These are phyloP conservation scores for western clawed frog (Xenopus tropicalis) DNA, from an alignment of 2,113 vertebrate species.

Conservation along the genomic window DNA sequence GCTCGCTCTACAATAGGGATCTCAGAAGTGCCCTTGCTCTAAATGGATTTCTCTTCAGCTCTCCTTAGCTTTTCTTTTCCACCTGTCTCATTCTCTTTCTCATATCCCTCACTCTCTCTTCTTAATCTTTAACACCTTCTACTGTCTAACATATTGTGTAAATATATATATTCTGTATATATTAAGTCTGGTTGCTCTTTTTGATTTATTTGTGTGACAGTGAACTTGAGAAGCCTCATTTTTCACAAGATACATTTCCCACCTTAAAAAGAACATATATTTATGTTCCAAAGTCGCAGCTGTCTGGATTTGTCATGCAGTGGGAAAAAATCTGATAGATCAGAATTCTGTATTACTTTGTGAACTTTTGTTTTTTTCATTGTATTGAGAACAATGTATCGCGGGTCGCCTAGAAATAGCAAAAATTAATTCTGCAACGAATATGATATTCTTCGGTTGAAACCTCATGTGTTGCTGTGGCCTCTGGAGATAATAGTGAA, in stretches of 20 bases:
- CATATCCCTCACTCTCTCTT: too few species aligned
- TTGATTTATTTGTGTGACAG: conserved; percentile 31
- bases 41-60: too few species aligned
- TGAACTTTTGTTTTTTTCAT: background rate
- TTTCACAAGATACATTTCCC: conserved; percentile 28
- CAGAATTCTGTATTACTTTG: conserved; percentile 18
- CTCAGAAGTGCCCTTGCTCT: too few species aligned
- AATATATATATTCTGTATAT: background rate
- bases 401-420: background rate
- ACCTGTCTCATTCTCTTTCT: too few species aligned
- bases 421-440: conserved; percentile 8
- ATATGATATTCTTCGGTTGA: conserved; percentile 12
- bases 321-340: conserved; percentile 19
- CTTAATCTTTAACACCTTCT: too few species aligned
- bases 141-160: too few species aligned
- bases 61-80: too few species aligned
- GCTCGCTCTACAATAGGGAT: too few species aligned
- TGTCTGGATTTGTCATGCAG: conserved; percentile 14
- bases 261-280: conserved; percentile 20
- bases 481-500: conserved; percentile 1
- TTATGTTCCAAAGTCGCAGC: background rate
- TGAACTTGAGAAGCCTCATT: conserved; percentile 9
- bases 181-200: background rate
- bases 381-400: background rate
- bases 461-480: background rate